Evolutionary conservation across 2,113 vertebrate species (phyloP).

Genomic region (Neodon shergylaensis): DNA sequence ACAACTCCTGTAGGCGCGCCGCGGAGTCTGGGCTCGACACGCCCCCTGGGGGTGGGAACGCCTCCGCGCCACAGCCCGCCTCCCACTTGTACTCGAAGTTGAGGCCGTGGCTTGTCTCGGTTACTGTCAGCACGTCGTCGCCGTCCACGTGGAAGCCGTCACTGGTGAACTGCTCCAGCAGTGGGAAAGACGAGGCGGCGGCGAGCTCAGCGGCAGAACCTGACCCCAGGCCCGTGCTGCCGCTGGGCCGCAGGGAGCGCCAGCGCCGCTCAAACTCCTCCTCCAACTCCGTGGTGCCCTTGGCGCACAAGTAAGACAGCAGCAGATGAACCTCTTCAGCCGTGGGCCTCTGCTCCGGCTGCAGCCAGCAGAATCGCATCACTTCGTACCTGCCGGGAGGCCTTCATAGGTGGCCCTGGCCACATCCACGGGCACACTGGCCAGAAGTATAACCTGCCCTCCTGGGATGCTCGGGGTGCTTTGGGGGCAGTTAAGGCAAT

Average conservation of each 20-base stretch:
- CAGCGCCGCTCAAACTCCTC: slow-evolving; percentile 95
- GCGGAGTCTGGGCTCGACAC: slow-evolving; percentile 84
- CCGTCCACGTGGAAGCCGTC: slow-evolving; percentile 93
- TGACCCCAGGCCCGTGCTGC: slow-evolving; percentile 74
- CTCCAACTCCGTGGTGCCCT: slow-evolving; percentile 92
- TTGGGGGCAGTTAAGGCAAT: too few species aligned
- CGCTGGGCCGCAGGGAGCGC: slow-evolving; percentile 93
- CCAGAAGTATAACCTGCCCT: not conserved
- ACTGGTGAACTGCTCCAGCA: slow-evolving; percentile 92
- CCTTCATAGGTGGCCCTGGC: not conserved
- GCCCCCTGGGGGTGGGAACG: slow-evolving; percentile 83
- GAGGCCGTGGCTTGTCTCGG: slow-evolving; percentile 96
- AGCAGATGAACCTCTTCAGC: slow-evolving; percentile 96
- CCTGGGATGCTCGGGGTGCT: too few species aligned
- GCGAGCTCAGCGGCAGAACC: not conserved
- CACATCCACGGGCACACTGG: not conserved
- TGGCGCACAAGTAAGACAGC: slow-evolving; percentile 95
- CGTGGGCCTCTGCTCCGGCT: slow-evolving; percentile 95
- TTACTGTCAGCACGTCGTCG: slow-evolving; percentile 96
- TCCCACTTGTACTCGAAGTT: slow-evolving; percentile 99
- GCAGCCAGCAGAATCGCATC: slow-evolving; percentile 99
- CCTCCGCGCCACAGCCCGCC: slow-evolving; percentile 87
- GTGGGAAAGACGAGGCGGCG: slow-evolving; percentile 92
- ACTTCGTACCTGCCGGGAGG: slow-evolving; percentile 93
- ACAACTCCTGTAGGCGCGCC: slow-evolving; percentile 89